Evolutionary conservation across 2,888 invertebrate species (phyloP), one percentile per base, ranked within the genome.

Genomic region (Trichogramma evanescens): DNA sequence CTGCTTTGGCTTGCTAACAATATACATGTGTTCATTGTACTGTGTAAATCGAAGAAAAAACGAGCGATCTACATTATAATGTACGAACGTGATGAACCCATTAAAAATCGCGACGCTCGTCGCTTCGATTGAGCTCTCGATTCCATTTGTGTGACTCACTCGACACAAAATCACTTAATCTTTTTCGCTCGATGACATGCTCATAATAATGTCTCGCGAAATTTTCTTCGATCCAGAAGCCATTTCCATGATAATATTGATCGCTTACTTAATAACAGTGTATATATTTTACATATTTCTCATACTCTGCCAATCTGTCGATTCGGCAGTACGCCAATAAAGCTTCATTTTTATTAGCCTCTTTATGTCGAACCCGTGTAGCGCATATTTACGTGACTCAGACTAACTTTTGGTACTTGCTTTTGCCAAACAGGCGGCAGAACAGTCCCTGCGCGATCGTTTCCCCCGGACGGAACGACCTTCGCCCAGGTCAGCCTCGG

Each of bases 381-480:
- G 46, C 46, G 46, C 9, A 10, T 46, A 10, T 48, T 10, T 6
- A 9, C n/a, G 4, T 9, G n/a, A 41, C 42, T 50, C 39, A 49
- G 44, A 26, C 10, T 26, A 26, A 42, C 13, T n/a, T 26, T 38
- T 42, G 40, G 9, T 50, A 49, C 10, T 38, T 13, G 10, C 4
- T 43, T 5, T 43, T 43, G 39, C 41, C 39, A 51, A 45, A 54
- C 72, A 93, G 93, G 91, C 81, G 91, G 89, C 72, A 86, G 91
- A 80, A 91, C 91, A 67, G 91, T 92, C 77, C 93, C 93, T 67
- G 91, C 91, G 65, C 87, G 92, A 78, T 91, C 93, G 68, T 93
- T 93, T 76, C 94, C 94, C 68, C 94, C 93, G 63, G 93, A 94
- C 77, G 93, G 93, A 68, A 93, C 93, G 69, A 93, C 93, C 57